Percentiles rank a stretch among this genome's conserved stretches.
These are phyloP conservation scores for Maccullochella peelii DNA, from an alignment of 2,113 vertebrate genomes.

Conservation along the genomic window DNA sequence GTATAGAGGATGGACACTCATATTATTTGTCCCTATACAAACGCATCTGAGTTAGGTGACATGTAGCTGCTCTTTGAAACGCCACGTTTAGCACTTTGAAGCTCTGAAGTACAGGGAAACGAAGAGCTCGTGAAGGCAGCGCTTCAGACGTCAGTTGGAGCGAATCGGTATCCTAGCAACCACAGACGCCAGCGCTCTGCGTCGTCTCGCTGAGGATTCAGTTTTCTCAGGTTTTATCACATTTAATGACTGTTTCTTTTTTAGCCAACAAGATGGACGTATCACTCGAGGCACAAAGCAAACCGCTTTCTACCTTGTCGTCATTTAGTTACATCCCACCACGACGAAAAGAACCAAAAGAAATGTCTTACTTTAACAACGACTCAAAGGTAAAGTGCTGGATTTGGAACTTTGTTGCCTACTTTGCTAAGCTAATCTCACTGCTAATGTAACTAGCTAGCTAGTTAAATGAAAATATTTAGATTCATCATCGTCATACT, in stretches of 20 bases:
- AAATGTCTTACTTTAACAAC: constrained; percentile 71
- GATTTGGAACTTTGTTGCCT: background rate
- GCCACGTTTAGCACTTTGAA: background rate
- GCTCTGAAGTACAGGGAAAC: background rate
- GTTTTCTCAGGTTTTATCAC: background rate
- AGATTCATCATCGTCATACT: background rate
- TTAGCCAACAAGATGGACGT: constrained; percentile 61
- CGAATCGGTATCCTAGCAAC: constrained; percentile 72
- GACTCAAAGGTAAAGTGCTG: constrained; percentile 59
- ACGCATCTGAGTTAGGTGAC: background rate
- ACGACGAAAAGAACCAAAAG: constrained; percentile 59
- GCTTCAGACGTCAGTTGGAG: background rate
- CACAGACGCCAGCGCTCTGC: background rate
- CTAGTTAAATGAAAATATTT: background rate
- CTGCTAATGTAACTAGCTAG: background rate
- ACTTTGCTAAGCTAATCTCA: background rate
- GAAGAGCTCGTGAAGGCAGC: constrained; percentile 44
- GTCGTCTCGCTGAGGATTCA: rapidly evolving
- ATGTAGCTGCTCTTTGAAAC: background rate
- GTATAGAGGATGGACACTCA: background rate
- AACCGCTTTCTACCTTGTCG: constrained; percentile 64
- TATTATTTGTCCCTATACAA: background rate
- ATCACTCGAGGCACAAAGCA: constrained; percentile 43
- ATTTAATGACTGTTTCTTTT: background rate
- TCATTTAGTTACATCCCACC: constrained; percentile 75